Evolutionary conservation across 2,797 vertebrate genomes (phyloP).

Genomic region (Pseudochirops corinnae): DNA sequence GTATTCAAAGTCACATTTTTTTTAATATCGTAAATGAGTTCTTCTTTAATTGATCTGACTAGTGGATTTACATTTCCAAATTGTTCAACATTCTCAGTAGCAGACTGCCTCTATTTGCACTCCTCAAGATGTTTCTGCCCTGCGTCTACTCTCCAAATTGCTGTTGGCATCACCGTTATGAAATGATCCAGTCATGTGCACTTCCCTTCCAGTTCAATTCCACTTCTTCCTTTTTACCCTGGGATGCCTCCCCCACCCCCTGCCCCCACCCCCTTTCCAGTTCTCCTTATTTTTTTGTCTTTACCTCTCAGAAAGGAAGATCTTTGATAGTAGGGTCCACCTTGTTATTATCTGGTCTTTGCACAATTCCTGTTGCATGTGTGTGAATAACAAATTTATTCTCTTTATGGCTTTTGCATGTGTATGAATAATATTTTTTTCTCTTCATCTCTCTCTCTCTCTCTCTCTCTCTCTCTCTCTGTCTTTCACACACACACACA

Average conservation of each 20-base stretch:
- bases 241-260: neutral
- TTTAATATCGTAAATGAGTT: neutral
- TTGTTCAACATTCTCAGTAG: neutral
- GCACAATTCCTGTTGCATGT: neutral
- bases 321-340: neutral
- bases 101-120: neutral
- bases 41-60: neutral
- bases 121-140: neutral
- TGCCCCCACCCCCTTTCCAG: neutral
- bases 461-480: no score
- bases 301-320: neutral
- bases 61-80: neutral
- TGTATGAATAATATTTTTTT: no score
- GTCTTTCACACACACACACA: neutral
- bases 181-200: neutral
- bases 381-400: neutral
- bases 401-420: neutral
- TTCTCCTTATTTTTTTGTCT: neutral
- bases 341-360: neutral
- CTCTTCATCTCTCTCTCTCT: neutral
- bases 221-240: neutral
- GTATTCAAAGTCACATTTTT: neutral
- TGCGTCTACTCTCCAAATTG: neutral
- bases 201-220: neutral
- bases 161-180: neutral